phyloP scores from a whole-genome alignment of 2,888 invertebrate genomes.

The Latrodectus elegans region DNA sequence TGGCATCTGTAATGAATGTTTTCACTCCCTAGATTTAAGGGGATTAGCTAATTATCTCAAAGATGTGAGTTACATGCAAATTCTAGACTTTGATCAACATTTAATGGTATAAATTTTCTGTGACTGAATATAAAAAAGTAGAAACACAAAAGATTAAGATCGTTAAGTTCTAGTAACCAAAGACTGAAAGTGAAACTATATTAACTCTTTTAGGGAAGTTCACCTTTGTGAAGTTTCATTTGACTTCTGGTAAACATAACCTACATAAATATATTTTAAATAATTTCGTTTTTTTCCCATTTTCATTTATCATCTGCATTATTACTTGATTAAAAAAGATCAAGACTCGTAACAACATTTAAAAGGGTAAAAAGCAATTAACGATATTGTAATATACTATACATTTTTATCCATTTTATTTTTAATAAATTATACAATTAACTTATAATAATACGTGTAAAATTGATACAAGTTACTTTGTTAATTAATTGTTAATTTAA shows the following conservation, averaged over 20 bases:
- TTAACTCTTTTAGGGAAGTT: background rate
- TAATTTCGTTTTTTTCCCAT: background rate
- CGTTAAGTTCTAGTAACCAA: constrained; percentile 5
- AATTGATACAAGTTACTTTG: too few relatives aligned
- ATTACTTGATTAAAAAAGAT: too few relatives aligned
- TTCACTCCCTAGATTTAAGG: constrained; percentile 39
- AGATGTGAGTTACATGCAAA: constrained; percentile 53
- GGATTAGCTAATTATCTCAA: constrained; percentile 54
- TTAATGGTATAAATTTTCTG: constrained; percentile 38
- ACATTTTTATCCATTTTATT: too few relatives aligned
- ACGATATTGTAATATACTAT: too few relatives aligned
- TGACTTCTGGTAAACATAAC: background rate
- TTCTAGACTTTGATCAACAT: constrained; percentile 50
- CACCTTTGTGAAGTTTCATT: background rate
- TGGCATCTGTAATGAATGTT: constrained; percentile 34
- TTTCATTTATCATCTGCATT: too few relatives aligned
- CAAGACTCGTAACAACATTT: too few relatives aligned
- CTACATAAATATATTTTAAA: background rate
- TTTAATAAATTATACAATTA: too few relatives aligned
- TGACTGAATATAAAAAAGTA: constrained; percentile 20
- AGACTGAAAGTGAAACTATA: background rate
- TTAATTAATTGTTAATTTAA: too few relatives aligned
- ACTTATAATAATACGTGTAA: too few relatives aligned
- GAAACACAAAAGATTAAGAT: constrained; percentile 26
- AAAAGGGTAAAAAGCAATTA: too few relatives aligned